Evolutionary conservation across 2,888 invertebrate genomes (phyloP), one percentile per base, ranked within the genome.

Genomic region (Chrysopilus asiliformis): DNA sequence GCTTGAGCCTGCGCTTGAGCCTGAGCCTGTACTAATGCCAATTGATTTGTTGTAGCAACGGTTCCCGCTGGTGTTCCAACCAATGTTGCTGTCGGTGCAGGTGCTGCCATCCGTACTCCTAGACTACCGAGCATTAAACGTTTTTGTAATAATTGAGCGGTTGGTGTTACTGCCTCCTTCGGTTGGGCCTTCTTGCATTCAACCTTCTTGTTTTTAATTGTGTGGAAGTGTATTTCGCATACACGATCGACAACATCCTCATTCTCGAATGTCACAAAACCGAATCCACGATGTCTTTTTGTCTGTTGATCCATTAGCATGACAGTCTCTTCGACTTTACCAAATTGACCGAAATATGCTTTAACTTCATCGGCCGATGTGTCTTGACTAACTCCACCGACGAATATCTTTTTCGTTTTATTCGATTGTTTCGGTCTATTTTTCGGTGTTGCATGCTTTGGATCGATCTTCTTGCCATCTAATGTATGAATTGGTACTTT

Each of bases 261-360:
- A 51, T 81, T 83, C 58, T 87, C 87, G 64, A 89, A 89, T 26
- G 87, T 89, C 41, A 89, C 87, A 64, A 89, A 89, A 24, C 87
- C 89, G 60, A 89, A 89, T 44, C 89, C 89, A 36, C 89, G 73
- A 59, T 89, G 87, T 39, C 89, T 76, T 56, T 87, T 87, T 19
- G 89, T 89, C 64, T 89, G 87, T 65, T 89, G 87, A 59, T 89
- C 87, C 87, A 89, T 89, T 48, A 89, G 70, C 87, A 89, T 87
- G 13, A 87, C 87, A 18, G 87, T 85, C 63, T 89, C 89, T 57
- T 87, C 87, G 14, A 86, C 87, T 55, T 80, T 79, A 13, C 89
- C 89, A 60, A 86, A 89, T 63, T 87, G 86, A 46, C 78, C 77
- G 71, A 89, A 89, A 64, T 87, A 89, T 24, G 82, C 80, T 60